Conservation (phyloP, 2,888 invertebrate species). For the Acrocera orbiculus region DNA sequence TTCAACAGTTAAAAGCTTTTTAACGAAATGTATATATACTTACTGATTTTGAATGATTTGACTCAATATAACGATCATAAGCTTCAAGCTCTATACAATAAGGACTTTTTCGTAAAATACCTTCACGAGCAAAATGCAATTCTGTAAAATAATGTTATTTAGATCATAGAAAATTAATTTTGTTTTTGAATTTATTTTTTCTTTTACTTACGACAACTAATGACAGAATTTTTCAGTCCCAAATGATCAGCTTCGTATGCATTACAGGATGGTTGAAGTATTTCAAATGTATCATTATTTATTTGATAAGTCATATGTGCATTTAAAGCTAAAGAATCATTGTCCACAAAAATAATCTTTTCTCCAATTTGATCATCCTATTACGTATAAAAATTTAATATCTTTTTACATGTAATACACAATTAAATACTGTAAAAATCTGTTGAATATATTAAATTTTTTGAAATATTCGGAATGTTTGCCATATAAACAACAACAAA, state of each 20-base stretch:
- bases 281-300: slow-evolving; percentile 21
- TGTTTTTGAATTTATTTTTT: background rate
- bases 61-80: slow-evolving; percentile 33
- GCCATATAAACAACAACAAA: background rate
- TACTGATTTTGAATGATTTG: slow-evolving; percentile 14
- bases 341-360: slow-evolving; percentile 26
- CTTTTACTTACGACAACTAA: slow-evolving; percentile 27
- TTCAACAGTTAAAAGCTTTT: too few species aligned
- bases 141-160: slow-evolving; percentile 15
- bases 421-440: too few species aligned
- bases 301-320: slow-evolving; percentile 22
- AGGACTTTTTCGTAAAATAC: slow-evolving; percentile 24
- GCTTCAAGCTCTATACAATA: slow-evolving; percentile 37
- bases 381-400: slow-evolving; percentile 5
- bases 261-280: slow-evolving; percentile 22
- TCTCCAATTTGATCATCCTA: slow-evolving; percentile 23
- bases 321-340: slow-evolving; percentile 25
- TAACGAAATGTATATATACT: background rate
- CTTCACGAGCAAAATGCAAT: slow-evolving; percentile 23
- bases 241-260: slow-evolving; percentile 27
- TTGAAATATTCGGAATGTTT: too few species aligned
- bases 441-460: too few species aligned
- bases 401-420: too few species aligned
- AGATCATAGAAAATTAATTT: background rate
- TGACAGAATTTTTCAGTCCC: slow-evolving; percentile 23